Percentiles rank a stretch among this genome's conserved stretches.
These are phyloP conservation scores for Musca vetustissima DNA, from an alignment of 1,140 invertebrate genomes.

Conservation along the genomic window DNA sequence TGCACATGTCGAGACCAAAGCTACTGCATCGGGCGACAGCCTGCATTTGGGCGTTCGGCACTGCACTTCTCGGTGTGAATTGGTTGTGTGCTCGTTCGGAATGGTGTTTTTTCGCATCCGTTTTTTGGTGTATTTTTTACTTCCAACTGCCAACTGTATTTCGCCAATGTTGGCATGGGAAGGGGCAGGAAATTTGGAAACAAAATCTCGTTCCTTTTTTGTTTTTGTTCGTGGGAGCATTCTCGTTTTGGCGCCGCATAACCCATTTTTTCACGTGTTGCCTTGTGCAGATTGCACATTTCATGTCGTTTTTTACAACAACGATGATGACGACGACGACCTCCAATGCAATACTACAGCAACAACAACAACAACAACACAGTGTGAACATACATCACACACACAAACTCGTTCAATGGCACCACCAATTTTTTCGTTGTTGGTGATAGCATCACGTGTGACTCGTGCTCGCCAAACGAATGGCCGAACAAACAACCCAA, in stretches of 20 bases:
- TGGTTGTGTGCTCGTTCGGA: too few relatives aligned
- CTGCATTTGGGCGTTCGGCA: background rate
- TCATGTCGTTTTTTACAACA: slow-evolving; percentile 13
- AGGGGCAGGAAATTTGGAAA: too few relatives aligned
- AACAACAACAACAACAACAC: too few relatives aligned
- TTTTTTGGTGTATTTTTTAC: too few relatives aligned
- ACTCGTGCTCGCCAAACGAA: background rate
- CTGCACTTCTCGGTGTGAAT: background rate
- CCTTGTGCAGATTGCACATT: slow-evolving; percentile 4
- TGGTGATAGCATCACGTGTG: slow-evolving; percentile 16
- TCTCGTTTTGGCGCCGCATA: slow-evolving; percentile 21
- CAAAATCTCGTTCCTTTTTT: background rate
- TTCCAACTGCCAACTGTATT: too few relatives aligned
- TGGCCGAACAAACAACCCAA: too few relatives aligned
- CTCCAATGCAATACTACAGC: too few relatives aligned
- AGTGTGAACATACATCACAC: background rate
- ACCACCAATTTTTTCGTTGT: background rate
- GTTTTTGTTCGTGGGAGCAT: slow-evolving; percentile 10
- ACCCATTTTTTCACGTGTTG: slow-evolving; percentile 16
- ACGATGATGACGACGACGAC: background rate
- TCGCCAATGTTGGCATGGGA: too few relatives aligned
- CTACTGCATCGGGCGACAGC: background rate
- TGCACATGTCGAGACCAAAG: too few relatives aligned
- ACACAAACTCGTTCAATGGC: slow-evolving; percentile 8
- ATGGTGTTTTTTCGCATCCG: too few relatives aligned